Evolutionary conservation across 2,797 vertebrate genomes (phyloP).

Genomic region (Epinephelus awoara): DNA sequence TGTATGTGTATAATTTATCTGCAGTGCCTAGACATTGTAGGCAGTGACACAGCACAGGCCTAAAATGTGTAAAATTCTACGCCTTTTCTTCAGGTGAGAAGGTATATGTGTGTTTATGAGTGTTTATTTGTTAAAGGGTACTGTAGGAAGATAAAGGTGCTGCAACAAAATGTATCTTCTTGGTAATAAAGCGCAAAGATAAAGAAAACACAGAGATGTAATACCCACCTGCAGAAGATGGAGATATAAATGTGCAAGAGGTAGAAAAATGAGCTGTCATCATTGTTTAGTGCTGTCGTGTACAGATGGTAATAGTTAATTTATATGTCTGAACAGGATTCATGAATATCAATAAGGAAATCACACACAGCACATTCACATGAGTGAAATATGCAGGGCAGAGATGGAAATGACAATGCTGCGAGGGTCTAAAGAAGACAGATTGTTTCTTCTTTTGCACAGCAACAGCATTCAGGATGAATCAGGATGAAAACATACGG

Average conservation of each 20-base stretch:
- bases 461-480: slow-evolving; percentile 9
- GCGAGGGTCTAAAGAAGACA: slow-evolving; percentile 60
- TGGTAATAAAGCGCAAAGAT: background rate
- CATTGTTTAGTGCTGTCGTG: slow-evolving; percentile 22
- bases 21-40: background rate
- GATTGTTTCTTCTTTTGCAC: slow-evolving; percentile 38
- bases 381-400: slow-evolving; percentile 23
- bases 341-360: slow-evolving; percentile 63
- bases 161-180: background rate
- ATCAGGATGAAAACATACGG: slow-evolving; percentile 27
- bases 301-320: slow-evolving; percentile 46
- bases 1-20: background rate
- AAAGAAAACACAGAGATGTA: slow-evolving; percentile 13
- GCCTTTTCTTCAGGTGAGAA: slow-evolving; percentile 6
- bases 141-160: background rate
- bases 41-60: slow-evolving; percentile 2
- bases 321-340: slow-evolving; percentile 57
- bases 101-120: background rate
- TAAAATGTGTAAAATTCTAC: background rate
- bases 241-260: slow-evolving; percentile 26
- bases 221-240: slow-evolving; percentile 14
- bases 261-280: slow-evolving; percentile 26
- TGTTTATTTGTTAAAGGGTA: slow-evolving; percentile 4
- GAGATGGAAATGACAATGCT: slow-evolving; percentile 42
- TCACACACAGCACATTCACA: slow-evolving; percentile 40